phyloP scores from a whole-genome alignment of 2,797 vertebrate species.

The Nannoperca obscura region DNA sequence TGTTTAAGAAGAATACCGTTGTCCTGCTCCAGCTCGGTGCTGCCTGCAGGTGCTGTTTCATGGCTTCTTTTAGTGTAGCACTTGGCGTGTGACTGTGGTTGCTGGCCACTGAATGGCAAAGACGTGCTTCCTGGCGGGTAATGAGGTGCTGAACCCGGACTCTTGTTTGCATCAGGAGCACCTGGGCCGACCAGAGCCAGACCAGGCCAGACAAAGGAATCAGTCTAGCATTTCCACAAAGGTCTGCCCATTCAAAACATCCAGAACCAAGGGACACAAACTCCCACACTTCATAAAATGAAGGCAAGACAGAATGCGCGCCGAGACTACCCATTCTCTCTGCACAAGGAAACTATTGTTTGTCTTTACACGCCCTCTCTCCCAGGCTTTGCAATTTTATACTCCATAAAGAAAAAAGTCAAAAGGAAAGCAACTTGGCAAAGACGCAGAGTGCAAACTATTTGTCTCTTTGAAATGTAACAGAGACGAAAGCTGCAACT shows the following conservation, averaged over 20 bases:
- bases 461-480: conserved; percentile 52
- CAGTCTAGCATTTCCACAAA: conserved; percentile 68
- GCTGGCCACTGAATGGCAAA: conserved; percentile 56
- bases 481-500: conserved; percentile 34
- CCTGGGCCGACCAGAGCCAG: conserved; percentile 73
- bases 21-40: conserved; percentile 27
- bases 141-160: conserved; percentile 78
- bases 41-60: conserved; percentile 71
- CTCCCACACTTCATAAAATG: conserved; percentile 81
- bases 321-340: conserved; percentile 66
- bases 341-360: conserved; percentile 84
- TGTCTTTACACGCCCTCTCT: conserved; percentile 68
- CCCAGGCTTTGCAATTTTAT: conserved; percentile 55
- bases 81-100: conserved; percentile 43
- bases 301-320: conserved; percentile 72
- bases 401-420: conserved; percentile 54
- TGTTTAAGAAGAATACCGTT: conserved; percentile 29
- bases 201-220: conserved; percentile 67
- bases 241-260: conserved; percentile 75
- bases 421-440: conserved; percentile 48
- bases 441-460: conserved; percentile 16
- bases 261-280: conserved; percentile 73
- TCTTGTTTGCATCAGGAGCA: conserved; percentile 79
- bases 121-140: conserved; percentile 69
- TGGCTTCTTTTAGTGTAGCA: conserved; percentile 40